Evolutionary conservation across 2,888 invertebrate genomes (phyloP), one percentile per base, ranked within the genome.

Genomic region (Orthosia gothica): DNA sequence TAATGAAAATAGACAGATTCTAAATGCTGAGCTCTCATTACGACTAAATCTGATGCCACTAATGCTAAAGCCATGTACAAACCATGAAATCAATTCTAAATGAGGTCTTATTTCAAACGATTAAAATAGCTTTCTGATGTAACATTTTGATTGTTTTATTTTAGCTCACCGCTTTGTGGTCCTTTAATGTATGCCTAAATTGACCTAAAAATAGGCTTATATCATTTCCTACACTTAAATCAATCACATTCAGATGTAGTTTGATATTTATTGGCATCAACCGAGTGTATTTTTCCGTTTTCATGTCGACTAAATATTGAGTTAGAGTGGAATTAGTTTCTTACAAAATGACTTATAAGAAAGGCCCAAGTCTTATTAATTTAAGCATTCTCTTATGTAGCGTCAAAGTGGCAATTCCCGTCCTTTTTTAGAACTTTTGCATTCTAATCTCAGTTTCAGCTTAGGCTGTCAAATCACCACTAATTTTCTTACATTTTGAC

Each of bases 11-110:
- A 26, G 26, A 23, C 13, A 20, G 55, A 5, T 3, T 64, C 45
- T 64, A 73, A 74, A 55, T 40, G 3, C 16, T n/a, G 16, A 49
- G 59, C n/a, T 32, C 16, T n/a, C 26, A n/a, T 47, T 32, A 47
- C 2, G 16, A 16, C 12, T 20, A 3, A 62, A 23, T 4, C 20
- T 18, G 15, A 47, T 52, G 54, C n/a, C 40, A 26, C 54, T 75
- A 75, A 74, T 74, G 74, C 23, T 40, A 3, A 65, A 74, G n/a
- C 47, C 49, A 23, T 65, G 74, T 74, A 26, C 13, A 57, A 15
- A 23, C 4, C n/a, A 47, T 16, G 16, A 52, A 40, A 54, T 26
- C 5, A 61, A 40, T 65, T 74, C 32, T 40, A 40, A 47, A 73
- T 13, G 5, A 18, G 18, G 3, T 20, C 54, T 12, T 0, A 26